Percentiles rank a stretch among this genome's conserved stretches.
phyloP scores from a whole-genome alignment of 2,797 vertebrate species.

The Pangasius larnaudii region DNA sequence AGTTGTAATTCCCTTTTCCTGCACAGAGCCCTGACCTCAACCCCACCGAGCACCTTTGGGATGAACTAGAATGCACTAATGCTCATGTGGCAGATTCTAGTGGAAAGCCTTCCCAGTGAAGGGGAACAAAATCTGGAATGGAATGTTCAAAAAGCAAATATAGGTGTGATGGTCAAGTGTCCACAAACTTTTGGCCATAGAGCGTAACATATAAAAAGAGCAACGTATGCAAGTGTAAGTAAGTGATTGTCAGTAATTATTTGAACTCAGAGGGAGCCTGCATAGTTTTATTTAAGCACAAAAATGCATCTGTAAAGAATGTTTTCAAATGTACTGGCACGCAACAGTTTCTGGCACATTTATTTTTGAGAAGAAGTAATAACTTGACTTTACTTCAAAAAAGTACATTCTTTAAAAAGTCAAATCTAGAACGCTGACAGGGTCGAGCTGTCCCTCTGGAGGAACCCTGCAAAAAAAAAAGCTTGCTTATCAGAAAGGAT shows the following conservation, averaged over 20 bases:
- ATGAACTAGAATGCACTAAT: neutral
- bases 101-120: neutral
- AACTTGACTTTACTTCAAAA: neutral
- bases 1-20: neutral
- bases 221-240: neutral
- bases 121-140: too few species aligned
- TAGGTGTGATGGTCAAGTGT: neutral
- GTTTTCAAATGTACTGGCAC: neutral
- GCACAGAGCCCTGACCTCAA: neutral
- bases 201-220: neutral
- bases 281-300: neutral
- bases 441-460: neutral
- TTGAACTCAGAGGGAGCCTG: neutral
- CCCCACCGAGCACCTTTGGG: neutral
- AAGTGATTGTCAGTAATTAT: neutral
- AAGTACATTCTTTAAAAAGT: neutral
- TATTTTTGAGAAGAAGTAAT: neutral
- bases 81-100: neutral
- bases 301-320: neutral
- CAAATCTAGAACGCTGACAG: neutral
- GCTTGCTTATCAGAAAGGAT: neutral
- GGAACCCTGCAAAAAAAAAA: neutral
- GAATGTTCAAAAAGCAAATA: neutral
- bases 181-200: neutral
- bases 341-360: neutral